A percentile compares a stretch with the other conserved stretches of the same genome.
phyloP scores from a whole-genome alignment of 2,888 invertebrate genomes.

The Candidula unifasciata region DNA sequence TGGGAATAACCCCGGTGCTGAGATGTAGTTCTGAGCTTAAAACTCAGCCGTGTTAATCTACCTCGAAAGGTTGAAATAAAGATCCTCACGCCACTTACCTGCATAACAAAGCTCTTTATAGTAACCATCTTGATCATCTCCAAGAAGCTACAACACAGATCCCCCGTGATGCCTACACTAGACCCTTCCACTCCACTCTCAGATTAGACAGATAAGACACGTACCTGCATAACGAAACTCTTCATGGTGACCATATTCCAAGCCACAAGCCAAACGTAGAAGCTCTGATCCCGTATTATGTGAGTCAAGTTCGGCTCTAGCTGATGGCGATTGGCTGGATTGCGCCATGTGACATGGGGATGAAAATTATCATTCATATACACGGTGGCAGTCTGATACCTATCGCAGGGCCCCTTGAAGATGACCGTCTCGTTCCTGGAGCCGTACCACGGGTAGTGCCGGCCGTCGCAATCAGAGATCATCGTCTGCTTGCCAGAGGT shows the following conservation, averaged over 20 bases:
- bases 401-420: constrained; percentile 72
- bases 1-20: too few species aligned
- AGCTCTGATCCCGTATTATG: constrained; percentile 76
- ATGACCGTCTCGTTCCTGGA: constrained; percentile 75
- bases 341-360: constrained; percentile 77
- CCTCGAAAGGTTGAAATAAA: too few species aligned
- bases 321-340: constrained; percentile 69
- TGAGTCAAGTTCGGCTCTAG: constrained; percentile 69
- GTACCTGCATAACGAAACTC: constrained; percentile 72
- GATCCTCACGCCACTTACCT: constrained; percentile 47
- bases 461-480: constrained; percentile 78
- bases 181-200: too few species aligned
- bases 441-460: constrained; percentile 78
- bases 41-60: too few species aligned
- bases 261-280: constrained; percentile 77
- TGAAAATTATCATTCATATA: constrained; percentile 65
- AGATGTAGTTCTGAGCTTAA: too few species aligned
- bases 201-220: neutral
- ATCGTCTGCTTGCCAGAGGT: constrained; percentile 74
- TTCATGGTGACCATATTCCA: constrained; percentile 74
- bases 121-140: constrained; percentile 58
- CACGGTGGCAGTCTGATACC: constrained; percentile 71
- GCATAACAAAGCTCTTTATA: constrained; percentile 74
- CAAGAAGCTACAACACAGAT: neutral
- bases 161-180: too few species aligned